Conservation (phyloP, 2,797 vertebrate species). For the Gymnoscopelus braueri region DNA sequence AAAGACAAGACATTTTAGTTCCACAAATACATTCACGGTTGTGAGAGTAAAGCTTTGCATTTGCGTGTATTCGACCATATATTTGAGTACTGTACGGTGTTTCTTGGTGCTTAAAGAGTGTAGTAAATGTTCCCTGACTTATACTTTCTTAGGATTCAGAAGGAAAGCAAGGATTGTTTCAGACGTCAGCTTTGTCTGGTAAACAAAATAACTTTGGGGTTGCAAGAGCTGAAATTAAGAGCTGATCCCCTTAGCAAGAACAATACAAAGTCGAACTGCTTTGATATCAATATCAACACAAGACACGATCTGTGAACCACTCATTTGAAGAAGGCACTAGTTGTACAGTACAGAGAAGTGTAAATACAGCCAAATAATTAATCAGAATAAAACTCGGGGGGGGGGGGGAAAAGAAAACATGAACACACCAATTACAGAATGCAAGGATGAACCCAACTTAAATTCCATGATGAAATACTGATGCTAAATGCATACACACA, state of each 20-base stretch:
- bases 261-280: constrained; percentile 25
- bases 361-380: constrained; percentile 60
- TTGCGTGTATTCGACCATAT: constrained; percentile 49
- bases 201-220: constrained; percentile 52
- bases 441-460: constrained; percentile 91
- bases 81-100: constrained; percentile 50
- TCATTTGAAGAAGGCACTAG: constrained; percentile 72
- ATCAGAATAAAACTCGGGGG: constrained; percentile 40
- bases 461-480: constrained; percentile 93
- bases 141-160: constrained; percentile 62
- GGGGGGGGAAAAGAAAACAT: constrained; percentile 81
- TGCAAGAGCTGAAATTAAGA: constrained; percentile 33
- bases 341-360: constrained; percentile 73
- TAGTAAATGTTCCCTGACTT: constrained; percentile 67
- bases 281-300: constrained; percentile 31
- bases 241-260: constrained; percentile 35
- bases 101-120: constrained; percentile 42
- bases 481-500: constrained; percentile 80
- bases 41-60: constrained; percentile 80
- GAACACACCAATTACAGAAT: constrained; percentile 90
- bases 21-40: constrained; percentile 76
- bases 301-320: constrained; percentile 45
- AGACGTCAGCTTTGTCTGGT: constrained; percentile 35
- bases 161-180: constrained; percentile 34
- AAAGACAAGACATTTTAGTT: constrained; percentile 34